Conservation (phyloP, 2,797 vertebrate species). For the Xenentodon cancila region DNA sequence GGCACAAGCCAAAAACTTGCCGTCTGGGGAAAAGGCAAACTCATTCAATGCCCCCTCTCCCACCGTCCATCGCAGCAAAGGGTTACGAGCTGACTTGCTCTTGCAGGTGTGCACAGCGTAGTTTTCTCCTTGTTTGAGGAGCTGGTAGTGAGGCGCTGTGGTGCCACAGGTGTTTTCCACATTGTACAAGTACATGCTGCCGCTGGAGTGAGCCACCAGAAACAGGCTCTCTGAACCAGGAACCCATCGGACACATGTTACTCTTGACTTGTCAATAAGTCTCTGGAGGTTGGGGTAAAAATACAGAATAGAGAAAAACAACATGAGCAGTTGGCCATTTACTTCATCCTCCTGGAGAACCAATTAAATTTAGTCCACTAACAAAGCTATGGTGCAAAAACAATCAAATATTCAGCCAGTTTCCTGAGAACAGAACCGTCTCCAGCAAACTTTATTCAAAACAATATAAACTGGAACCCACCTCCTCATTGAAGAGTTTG, state of each 20-base stretch:
- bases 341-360: not conserved
- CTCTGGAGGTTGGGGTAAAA: slow-evolving; percentile 80
- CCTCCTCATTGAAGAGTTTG: slow-evolving; percentile 99
- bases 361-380: too few species aligned
- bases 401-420: not conserved
- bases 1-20: slow-evolving; percentile 94
- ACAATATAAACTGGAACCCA: slow-evolving; percentile 77
- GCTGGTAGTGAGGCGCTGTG: slow-evolving; percentile 97
- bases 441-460: not conserved
- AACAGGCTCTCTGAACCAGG: slow-evolving; percentile 99
- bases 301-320: not conserved
- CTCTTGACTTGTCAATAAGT: slow-evolving; percentile 99
- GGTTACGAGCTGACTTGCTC: slow-evolving; percentile 96
- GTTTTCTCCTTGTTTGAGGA: slow-evolving; percentile 96
- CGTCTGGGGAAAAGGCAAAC: slow-evolving; percentile 96
- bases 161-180: slow-evolving; percentile 97
- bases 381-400: too few species aligned
- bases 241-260: slow-evolving; percentile 98
- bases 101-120: slow-evolving; percentile 95
- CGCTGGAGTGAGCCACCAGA: slow-evolving; percentile 96
- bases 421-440: not conserved
- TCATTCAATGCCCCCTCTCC: slow-evolving; percentile 95
- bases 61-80: slow-evolving; percentile 94
- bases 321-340: slow-evolving; percentile 15
- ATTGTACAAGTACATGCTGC: slow-evolving; percentile 98